These are phyloP conservation scores for Cervus canadensis DNA, from an alignment of 2,113 vertebrate species.

Conservation along the genomic window DNA sequence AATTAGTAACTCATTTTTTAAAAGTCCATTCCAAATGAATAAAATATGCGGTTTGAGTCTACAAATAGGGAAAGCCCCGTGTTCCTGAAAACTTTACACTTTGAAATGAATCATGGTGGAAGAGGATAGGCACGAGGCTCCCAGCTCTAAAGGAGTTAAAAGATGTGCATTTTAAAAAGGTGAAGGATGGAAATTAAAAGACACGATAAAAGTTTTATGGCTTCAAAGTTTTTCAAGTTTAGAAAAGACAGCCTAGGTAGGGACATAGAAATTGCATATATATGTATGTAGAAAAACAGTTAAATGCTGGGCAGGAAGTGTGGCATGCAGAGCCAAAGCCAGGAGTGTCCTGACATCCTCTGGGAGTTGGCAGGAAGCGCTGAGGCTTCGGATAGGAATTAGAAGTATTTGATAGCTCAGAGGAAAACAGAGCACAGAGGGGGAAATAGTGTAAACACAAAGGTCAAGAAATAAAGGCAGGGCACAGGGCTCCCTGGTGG, in stretches of 20 bases:
- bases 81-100: neutral
- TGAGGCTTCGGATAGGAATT: conserved; percentile 21
- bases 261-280: neutral
- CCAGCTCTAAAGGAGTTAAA: neutral
- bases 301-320: neutral
- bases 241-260: neutral
- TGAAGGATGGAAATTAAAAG: neutral
- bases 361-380: conserved; percentile 39
- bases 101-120: neutral
- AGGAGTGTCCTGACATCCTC: conserved; percentile 9
- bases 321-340: neutral
- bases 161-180: neutral
- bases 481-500: neutral
- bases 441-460: neutral
- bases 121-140: neutral
- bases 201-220: neutral
- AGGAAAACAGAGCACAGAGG: neutral
- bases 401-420: conserved; percentile 35
- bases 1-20: neutral
- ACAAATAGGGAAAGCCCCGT: neutral
- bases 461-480: neutral
- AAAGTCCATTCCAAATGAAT: neutral
- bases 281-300: neutral
- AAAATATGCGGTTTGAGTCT: neutral
- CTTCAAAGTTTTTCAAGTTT: neutral